Evolutionary conservation across 2,113 vertebrate genomes (phyloP), one percentile per base, ranked within the genome.

Genomic region (Phylloscopus trochiloides): DNA sequence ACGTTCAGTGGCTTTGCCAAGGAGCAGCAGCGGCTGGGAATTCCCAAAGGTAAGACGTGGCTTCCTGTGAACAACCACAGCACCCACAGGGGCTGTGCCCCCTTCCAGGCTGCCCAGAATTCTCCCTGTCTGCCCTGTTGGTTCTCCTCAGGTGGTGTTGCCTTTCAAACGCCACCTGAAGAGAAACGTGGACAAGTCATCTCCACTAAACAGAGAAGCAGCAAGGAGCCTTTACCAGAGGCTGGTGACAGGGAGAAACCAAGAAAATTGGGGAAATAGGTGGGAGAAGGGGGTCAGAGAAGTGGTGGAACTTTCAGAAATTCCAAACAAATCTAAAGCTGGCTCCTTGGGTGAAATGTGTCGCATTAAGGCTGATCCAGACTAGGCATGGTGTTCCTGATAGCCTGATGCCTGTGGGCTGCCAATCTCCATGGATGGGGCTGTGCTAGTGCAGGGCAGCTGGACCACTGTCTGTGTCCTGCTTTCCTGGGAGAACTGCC

Each of bases 1-100:
- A 99, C 99, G 4, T 99, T 99, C 97, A 99, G 99, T 3, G 99
- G 99, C 90, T 99, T 99, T 50, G 98, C 99, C 28, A 99, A 99
- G 97, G 99, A 99, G 65, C 99, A 99, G 75, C 99, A 99, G 90
- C 97, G 99, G 40, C 98, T 99, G 90, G 99, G 98, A 81, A 99
- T 99, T 86, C 99, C 99, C 78, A 99, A 99, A 99, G 99, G 99
- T 99, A 98, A 58, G 89, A 8, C 12, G 0, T 3, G 24, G n/a
- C 14, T 54, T 45, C 68, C 76, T 15, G 4, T 3, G 34, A 40
- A 26, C 6, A 9, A 2, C 36, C 0, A 3, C 5, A 8, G 63
- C 1, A 14, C 42, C 17, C 50, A 9, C 28, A 22, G 86, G 26
- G 47, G 1, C 2, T 1, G 5, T n/a, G 29, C 40, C 61, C 86